Evolutionary conservation across 2,888 invertebrate genomes (phyloP).

Genomic region (Apodemia hepburni): DNA sequence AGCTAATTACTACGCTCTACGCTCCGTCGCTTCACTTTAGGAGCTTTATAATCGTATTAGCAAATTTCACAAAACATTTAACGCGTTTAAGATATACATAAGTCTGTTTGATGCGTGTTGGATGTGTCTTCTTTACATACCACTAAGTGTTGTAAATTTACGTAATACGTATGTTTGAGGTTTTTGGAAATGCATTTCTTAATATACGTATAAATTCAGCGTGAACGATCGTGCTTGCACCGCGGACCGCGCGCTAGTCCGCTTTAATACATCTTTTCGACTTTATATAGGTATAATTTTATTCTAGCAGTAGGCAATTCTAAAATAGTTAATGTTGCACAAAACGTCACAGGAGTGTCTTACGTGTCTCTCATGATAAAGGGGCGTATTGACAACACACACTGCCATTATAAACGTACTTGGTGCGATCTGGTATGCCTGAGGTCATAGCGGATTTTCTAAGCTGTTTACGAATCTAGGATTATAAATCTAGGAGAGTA

Average conservation of each 20-base stretch:
- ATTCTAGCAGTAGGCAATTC: conserved; percentile 59
- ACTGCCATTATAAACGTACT: conserved; percentile 71
- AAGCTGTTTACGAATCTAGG: conserved; percentile 34
- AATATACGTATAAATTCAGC: conserved; percentile 63
- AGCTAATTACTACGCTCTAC: conserved; percentile 33
- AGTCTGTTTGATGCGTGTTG: conserved; percentile 68
- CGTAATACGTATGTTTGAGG: conserved; percentile 62
- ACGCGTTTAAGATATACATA: conserved; percentile 43
- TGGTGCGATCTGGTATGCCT: conserved; percentile 46
- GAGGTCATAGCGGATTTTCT: conserved; percentile 43
- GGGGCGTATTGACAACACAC: conserved; percentile 59
- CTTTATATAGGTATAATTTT: conserved; percentile 54
- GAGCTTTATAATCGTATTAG: conserved; percentile 38
- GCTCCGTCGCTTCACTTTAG: not conserved
- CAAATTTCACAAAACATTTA: conserved; percentile 45
- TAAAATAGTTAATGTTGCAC: conserved; percentile 63
- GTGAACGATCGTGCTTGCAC: conserved; percentile 68
- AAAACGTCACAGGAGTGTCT: conserved; percentile 67
- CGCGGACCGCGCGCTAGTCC: conserved; percentile 68
- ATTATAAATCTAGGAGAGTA: conserved; percentile 39
- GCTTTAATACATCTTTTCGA: conserved; percentile 49
- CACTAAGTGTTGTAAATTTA: conserved; percentile 63
- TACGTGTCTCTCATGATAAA: conserved; percentile 47
- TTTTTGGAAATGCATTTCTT: conserved; percentile 74
- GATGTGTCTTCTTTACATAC: conserved; percentile 74